Evolutionary conservation across 2,113 vertebrate genomes (phyloP).

Genomic region (Triplophysa tibetana): DNA sequence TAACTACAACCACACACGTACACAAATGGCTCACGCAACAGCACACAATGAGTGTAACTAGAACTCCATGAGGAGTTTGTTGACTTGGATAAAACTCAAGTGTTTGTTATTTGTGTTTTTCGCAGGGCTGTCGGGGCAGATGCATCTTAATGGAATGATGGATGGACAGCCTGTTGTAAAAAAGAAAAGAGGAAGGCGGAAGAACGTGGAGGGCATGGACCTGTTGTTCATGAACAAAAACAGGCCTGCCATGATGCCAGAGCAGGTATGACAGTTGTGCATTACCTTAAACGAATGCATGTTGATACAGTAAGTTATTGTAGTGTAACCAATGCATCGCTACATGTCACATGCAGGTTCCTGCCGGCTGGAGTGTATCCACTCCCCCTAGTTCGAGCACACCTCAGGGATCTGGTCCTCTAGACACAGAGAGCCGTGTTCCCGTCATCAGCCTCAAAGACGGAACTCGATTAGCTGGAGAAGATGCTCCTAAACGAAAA

Average conservation of each 20-base stretch:
- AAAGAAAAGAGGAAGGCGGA: constrained; percentile 90
- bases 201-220: constrained; percentile 95
- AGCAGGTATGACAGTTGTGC: constrained; percentile 77
- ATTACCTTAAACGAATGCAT: background rate
- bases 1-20: constrained; percentile 50
- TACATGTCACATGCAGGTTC: constrained; percentile 68
- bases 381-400: constrained; percentile 68
- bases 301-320: background rate
- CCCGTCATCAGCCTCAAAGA: constrained; percentile 97
- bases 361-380: constrained; percentile 77
- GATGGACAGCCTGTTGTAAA: constrained; percentile 89
- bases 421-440: constrained; percentile 87
- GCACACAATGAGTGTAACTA: too few species aligned
- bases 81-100: background rate
- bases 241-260: constrained; percentile 72
- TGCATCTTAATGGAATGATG: constrained; percentile 82
- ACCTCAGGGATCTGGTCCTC: constrained; percentile 69
- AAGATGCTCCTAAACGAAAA: constrained; percentile 91
- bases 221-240: constrained; percentile 87
- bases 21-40: background rate
- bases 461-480: constrained; percentile 93
- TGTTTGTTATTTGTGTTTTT: background rate
- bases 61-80: background rate
- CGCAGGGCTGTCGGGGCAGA: constrained; percentile 76
- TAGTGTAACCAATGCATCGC: background rate